Percentiles rank a stretch among this genome's conserved stretches.
phyloP scores from a whole-genome alignment of 2,797 vertebrate species.

The Dallia pectoralis region DNA sequence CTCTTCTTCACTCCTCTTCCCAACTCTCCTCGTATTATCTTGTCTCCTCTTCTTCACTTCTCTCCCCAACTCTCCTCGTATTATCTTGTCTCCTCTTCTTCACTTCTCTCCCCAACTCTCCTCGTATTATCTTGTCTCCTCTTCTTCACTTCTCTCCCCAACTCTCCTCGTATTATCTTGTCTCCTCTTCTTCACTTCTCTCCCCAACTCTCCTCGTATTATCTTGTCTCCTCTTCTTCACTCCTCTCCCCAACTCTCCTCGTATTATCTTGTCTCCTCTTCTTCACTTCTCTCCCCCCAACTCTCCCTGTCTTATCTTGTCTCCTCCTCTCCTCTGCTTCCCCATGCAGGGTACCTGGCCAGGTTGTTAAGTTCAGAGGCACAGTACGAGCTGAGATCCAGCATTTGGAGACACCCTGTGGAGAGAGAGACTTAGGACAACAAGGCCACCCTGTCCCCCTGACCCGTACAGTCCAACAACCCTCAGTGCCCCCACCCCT shows the following conservation, averaged over 20 bases:
- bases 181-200: constrained; percentile 49
- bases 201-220: background rate
- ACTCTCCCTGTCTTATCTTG: background rate
- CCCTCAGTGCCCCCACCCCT: constrained; percentile 1
- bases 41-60: background rate
- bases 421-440: constrained; percentile 66
- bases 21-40: background rate
- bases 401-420: constrained; percentile 64
- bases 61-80: background rate
- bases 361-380: constrained; percentile 74
- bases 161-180: no score
- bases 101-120: constrained; percentile 34
- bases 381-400: constrained; percentile 65
- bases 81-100: no score
- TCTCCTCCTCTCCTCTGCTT: background rate
- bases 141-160: background rate
- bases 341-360: constrained; percentile 71
- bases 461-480: constrained; percentile 21
- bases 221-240: background rate
- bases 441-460: constrained; percentile 49
- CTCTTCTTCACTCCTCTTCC: constrained; percentile 49
- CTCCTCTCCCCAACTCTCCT: background rate
- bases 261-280: no score
- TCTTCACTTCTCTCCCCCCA: background rate
- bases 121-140: background rate